These are phyloP conservation scores for Salvelinus fontinalis DNA, from an alignment of 2,113 vertebrate species.

Conservation along the genomic window DNA sequence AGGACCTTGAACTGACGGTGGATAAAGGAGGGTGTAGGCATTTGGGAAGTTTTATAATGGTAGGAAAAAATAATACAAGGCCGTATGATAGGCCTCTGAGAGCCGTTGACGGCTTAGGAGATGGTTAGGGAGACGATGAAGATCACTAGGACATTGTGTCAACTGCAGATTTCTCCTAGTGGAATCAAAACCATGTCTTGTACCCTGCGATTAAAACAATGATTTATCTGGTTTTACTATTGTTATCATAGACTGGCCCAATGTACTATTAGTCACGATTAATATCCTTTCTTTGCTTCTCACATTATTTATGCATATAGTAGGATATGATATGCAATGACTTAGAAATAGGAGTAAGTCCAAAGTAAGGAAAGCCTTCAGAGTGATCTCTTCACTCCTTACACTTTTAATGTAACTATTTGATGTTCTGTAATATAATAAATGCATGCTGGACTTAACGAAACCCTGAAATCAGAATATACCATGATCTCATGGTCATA, in stretches of 20 bases:
- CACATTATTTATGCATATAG: too few species aligned
- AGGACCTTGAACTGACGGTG: conserved; percentile 41
- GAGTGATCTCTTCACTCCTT: neutral
- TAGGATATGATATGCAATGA: too few species aligned
- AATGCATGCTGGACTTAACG: neutral
- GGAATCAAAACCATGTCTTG: neutral
- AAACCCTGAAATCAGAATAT: neutral
- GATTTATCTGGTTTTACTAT: neutral
- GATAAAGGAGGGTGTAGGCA: conserved; percentile 50
- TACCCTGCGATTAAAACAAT: neutral
- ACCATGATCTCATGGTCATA: neutral
- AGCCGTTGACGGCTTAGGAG: conserved; percentile 38
- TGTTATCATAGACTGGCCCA: neutral
- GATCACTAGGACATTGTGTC: neutral
- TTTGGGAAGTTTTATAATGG: conserved; percentile 57
- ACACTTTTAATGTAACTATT: neutral
- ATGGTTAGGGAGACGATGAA: conserved; percentile 30
- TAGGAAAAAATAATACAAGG: conserved; percentile 57
- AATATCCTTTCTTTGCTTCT: too few species aligned
- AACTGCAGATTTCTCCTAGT: neutral
- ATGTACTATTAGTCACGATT: too few species aligned
- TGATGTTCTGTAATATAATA: neutral
- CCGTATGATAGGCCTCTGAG: conserved; percentile 36
- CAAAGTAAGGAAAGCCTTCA: too few species aligned
- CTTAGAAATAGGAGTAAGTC: too few species aligned